These are phyloP conservation scores for Drosophila baimaii DNA, from an alignment of 1,140 invertebrate species.

Conservation along the genomic window DNA sequence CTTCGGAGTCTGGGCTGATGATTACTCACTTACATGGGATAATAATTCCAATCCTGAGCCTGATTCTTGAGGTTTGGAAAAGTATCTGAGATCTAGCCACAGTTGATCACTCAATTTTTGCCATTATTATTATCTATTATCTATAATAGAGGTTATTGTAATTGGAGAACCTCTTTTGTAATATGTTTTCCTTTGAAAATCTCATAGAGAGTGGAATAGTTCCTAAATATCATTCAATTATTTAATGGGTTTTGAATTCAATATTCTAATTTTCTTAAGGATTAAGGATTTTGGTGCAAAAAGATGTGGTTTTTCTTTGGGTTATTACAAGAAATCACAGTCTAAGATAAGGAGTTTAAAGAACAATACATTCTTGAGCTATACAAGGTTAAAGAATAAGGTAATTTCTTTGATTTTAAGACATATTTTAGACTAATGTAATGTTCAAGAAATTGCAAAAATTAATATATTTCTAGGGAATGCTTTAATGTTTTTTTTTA, in stretches of 20 bases:
- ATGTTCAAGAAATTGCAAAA: neutral
- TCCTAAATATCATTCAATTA: slow-evolving; percentile 9
- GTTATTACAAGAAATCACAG: neutral
- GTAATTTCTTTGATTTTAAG: neutral
- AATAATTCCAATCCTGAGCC: neutral
- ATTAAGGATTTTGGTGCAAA: neutral
- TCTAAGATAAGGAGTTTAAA: neutral
- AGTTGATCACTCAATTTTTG: slow-evolving; percentile 33
- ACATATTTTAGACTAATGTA: neutral
- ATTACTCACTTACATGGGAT: slow-evolving; percentile 26
- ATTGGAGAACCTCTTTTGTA: slow-evolving; percentile 7
- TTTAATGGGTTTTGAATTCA: neutral
- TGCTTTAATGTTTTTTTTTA: too few species aligned
- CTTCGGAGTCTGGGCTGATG: slow-evolving; percentile 1
- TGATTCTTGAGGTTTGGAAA: slow-evolving; percentile 5
- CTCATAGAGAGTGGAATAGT: neutral
- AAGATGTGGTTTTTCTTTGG: neutral
- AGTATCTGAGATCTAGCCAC: neutral
- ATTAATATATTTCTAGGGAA: neutral
- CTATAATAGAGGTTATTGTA: slow-evolving; percentile 2
- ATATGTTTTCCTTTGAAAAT: neutral
- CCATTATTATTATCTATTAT: slow-evolving; percentile 7
- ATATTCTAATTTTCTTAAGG: neutral
- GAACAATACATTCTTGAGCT: neutral
- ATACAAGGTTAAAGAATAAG: too few species aligned